Conservation (phyloP, 2,113 vertebrate genomes). For the Lycaon pictus region DNA sequence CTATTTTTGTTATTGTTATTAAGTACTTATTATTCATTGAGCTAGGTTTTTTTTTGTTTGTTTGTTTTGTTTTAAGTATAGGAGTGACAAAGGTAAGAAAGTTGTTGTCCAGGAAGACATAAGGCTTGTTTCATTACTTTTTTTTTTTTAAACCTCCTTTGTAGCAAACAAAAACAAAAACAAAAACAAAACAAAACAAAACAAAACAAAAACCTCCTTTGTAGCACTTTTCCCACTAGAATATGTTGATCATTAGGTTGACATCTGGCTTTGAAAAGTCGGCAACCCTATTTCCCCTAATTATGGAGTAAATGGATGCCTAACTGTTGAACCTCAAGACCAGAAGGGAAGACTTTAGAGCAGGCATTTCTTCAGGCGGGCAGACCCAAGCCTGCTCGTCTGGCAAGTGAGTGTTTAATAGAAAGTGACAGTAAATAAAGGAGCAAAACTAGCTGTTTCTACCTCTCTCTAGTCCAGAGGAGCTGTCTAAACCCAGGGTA, state of each 20-base stretch:
- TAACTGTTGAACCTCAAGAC: neutral
- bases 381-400: neutral
- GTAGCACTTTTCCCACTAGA: neutral
- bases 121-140: neutral
- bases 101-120: neutral
- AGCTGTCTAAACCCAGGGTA: neutral
- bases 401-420: neutral
- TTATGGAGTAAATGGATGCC: neutral
- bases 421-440: neutral
- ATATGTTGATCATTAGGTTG: neutral
- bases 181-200: too few relatives aligned
- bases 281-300: neutral
- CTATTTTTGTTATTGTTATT: slow-evolving; percentile 27
- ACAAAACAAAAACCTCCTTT: neutral
- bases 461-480: neutral
- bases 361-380: neutral
- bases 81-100: neutral
- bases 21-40: neutral
- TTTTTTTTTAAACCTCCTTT: neutral
- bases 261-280: slow-evolving; percentile 36
- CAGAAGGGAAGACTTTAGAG: neutral
- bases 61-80: neutral
- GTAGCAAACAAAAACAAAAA: neutral
- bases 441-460: neutral
- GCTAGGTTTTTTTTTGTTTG: neutral